Percentiles rank a stretch among this genome's conserved stretches.
phyloP scores from a whole-genome alignment of 2,113 vertebrate species.

The Cairina moschata region DNA sequence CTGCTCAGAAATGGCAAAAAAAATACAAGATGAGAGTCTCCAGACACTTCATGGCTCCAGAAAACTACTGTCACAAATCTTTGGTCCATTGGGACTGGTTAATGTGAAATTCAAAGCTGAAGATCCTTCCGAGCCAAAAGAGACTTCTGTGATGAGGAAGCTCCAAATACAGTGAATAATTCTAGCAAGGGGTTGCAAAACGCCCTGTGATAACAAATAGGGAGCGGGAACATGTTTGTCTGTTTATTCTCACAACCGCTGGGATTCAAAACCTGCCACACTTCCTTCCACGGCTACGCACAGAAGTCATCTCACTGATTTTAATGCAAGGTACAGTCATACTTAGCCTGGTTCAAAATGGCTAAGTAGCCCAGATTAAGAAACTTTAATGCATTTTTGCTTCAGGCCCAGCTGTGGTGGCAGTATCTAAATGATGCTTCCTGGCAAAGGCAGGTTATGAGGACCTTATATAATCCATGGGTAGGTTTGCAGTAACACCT shows the following conservation, averaged over 20 bases:
- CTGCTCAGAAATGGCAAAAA: conserved; percentile 15
- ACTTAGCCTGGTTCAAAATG: not conserved
- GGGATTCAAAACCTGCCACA: not conserved
- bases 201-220: not conserved
- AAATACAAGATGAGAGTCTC: not conserved
- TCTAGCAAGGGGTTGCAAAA: not conserved
- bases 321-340: not conserved
- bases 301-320: not conserved
- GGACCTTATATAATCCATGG: not conserved
- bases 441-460: not conserved
- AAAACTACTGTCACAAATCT: not conserved
- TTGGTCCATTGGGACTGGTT: not conserved
- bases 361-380: not conserved
- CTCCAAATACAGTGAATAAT: not conserved
- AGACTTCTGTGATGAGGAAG: not conserved
- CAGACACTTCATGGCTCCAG: not conserved
- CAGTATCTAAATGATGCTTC: not conserved
- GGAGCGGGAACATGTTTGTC: not conserved
- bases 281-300: not conserved
- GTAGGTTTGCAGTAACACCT: not conserved
- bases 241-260: not conserved
- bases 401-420: not conserved
- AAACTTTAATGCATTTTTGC: not conserved
- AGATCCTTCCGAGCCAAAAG: not conserved
- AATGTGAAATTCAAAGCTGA: not conserved